Evolutionary conservation across 2,113 vertebrate species (phyloP).

Genomic region (Elachura formosa): DNA sequence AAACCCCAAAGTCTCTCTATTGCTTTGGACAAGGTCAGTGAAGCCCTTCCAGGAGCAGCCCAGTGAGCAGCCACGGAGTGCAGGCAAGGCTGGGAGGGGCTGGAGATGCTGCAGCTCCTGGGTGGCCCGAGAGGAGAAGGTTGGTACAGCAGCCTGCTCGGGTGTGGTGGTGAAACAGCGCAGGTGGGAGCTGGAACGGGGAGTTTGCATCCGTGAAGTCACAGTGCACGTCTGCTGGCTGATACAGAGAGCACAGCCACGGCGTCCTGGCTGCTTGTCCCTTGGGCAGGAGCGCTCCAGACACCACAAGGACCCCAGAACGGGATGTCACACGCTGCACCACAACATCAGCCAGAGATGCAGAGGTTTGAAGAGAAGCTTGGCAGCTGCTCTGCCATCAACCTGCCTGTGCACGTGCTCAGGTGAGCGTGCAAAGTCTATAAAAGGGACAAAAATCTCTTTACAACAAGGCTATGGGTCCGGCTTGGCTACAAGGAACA

Average conservation of each 20-base stretch:
- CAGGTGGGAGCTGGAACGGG: neutral
- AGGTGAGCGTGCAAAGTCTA: neutral
- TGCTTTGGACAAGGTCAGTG: slow-evolving; percentile 21
- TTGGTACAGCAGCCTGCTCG: neutral
- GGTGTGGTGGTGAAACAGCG: neutral
- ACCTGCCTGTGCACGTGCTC: neutral
- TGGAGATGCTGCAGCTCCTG: neutral
- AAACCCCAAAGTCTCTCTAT: slow-evolving; percentile 7
- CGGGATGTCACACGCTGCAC: neutral
- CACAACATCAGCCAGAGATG: neutral
- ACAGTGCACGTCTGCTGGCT: slow-evolving; percentile 43
- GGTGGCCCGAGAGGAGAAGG: neutral
- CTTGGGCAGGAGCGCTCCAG: neutral
- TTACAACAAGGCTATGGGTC: neutral
- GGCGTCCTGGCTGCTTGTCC: neutral
- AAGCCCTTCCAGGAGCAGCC: neutral
- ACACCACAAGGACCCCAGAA: neutral
- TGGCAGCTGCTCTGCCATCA: neutral
- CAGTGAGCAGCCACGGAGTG: neutral
- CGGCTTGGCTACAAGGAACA: neutral
- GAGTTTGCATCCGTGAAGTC: slow-evolving; percentile 7
- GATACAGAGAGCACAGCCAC: neutral
- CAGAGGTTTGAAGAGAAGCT: neutral
- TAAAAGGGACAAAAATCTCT: neutral
- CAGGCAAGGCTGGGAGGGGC: no score